Evolutionary conservation across 2,888 invertebrate genomes (phyloP).

Genomic region (Archaeoteleia sp.): DNA sequence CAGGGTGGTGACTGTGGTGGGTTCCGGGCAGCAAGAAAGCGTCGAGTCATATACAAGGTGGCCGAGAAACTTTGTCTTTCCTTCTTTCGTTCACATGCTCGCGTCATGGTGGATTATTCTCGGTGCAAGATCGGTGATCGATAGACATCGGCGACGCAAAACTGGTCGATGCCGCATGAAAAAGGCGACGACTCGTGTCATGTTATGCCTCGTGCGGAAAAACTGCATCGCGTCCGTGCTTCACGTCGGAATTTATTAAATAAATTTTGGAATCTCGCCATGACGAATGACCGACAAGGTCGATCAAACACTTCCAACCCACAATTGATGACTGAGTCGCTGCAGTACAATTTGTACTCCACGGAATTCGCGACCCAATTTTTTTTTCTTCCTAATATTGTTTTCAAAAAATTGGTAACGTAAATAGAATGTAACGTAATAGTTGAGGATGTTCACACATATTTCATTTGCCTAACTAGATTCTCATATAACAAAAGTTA

Average conservation of each 20-base stretch:
- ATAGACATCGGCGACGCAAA: conserved; percentile 10
- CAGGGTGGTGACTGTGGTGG: conserved; percentile 63
- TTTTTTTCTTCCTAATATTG: not conserved
- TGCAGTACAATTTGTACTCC: not conserved
- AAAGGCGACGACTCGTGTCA: conserved; percentile 7
- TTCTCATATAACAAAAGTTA: no score
- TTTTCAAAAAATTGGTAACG: no score
- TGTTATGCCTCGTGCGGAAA: conserved; percentile 9
- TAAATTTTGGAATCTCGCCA: conserved; percentile 19
- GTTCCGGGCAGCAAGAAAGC: conserved; percentile 62
- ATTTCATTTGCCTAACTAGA: no score
- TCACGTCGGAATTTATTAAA: conserved; percentile 15
- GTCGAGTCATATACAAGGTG: conserved; percentile 55
- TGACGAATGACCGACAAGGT: conserved; percentile 22
- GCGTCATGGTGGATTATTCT: conserved; percentile 8
- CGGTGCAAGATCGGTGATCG: conserved; percentile 6
- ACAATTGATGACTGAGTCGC: not conserved
- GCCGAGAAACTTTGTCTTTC: conserved; percentile 28
- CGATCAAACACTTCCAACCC: not conserved
- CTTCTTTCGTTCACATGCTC: conserved; percentile 7
- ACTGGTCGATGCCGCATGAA: conserved; percentile 11
- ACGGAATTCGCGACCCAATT: no score
- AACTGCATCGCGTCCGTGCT: conserved; percentile 14
- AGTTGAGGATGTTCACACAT: no score
- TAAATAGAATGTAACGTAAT: no score